Percentiles rank a stretch among this genome's conserved stretches.
These are phyloP conservation scores for Parascotia fuliginaria DNA, from an alignment of 2,888 invertebrate genomes.

Conservation along the genomic window DNA sequence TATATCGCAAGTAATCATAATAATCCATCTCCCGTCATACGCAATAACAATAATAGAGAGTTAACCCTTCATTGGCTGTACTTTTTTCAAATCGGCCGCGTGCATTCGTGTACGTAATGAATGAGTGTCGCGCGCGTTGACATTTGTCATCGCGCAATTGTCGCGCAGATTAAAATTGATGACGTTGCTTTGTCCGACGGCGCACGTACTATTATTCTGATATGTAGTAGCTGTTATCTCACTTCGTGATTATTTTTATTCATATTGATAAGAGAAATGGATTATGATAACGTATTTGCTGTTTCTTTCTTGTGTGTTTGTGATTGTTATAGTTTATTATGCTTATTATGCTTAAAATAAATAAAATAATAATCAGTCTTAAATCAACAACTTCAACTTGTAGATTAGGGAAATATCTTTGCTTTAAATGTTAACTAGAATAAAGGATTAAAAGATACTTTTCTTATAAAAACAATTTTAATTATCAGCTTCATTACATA, in stretches of 20 bases:
- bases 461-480: too few species aligned
- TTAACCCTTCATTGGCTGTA: constrained; percentile 82
- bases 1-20: constrained; percentile 43
- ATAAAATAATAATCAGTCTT: too few species aligned
- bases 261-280: constrained; percentile 51
- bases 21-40: constrained; percentile 66
- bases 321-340: neutral
- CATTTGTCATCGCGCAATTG: constrained; percentile 86
- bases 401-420: too few species aligned
- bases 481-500: constrained; percentile 22
- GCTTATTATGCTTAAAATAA: too few species aligned
- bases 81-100: constrained; percentile 67
- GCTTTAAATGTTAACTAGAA: too few species aligned
- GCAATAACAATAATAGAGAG: constrained; percentile 70
- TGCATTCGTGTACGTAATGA: constrained; percentile 76
- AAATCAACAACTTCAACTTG: too few species aligned
- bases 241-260: constrained; percentile 59
- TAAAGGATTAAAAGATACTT: too few species aligned
- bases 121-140: constrained; percentile 78
- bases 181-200: constrained; percentile 79
- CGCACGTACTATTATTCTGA: constrained; percentile 71
- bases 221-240: constrained; percentile 63
- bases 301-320: constrained; percentile 5
- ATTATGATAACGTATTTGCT: constrained; percentile 19
- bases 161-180: constrained; percentile 85